These are phyloP conservation scores for Selene dorsalis DNA, from an alignment of 2,797 vertebrate genomes.

Conservation along the genomic window DNA sequence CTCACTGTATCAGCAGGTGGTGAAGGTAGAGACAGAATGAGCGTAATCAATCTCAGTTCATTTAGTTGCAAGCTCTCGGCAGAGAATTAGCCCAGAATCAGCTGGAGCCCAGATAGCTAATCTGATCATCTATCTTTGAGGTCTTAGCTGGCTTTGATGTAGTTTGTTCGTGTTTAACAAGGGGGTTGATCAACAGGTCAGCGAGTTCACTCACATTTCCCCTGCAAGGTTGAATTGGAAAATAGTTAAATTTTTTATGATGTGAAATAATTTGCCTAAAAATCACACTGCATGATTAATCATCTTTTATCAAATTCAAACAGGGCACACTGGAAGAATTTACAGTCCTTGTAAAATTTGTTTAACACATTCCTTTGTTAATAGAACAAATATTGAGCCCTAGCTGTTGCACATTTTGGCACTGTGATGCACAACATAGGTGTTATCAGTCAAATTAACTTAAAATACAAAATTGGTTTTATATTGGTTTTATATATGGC, in stretches of 20 bases:
- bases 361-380: conserved; percentile 21
- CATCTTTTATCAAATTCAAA: conserved; percentile 14
- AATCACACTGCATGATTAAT: conserved; percentile 12
- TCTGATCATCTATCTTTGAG: conserved; percentile 40
- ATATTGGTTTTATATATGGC: conserved; percentile 46
- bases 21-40: conserved; percentile 9
- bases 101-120: conserved; percentile 23
- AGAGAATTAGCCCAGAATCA: conserved; percentile 39
- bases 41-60: conserved; percentile 34
- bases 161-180: conserved; percentile 24
- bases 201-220: conserved; percentile 11
- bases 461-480: conserved; percentile 42
- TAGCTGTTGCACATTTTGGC: conserved; percentile 7
- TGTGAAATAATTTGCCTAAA: conserved; percentile 22
- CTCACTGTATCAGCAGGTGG: conserved; percentile 6
- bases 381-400: conserved; percentile 17
- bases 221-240: conserved; percentile 17
- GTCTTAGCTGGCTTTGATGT: conserved; percentile 9
- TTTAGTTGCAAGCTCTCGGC: conserved; percentile 22
- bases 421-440: conserved; percentile 4
- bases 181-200: conserved; percentile 30
- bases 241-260: conserved; percentile 32
- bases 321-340: conserved; percentile 1
- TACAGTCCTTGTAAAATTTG: background rate
- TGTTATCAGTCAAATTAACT: conserved; percentile 33